Percentiles rank a stretch among this genome's conserved stretches.
These are phyloP conservation scores for Tipula vernalis DNA, from an alignment of 2,888 invertebrate genomes.

Conservation along the genomic window DNA sequence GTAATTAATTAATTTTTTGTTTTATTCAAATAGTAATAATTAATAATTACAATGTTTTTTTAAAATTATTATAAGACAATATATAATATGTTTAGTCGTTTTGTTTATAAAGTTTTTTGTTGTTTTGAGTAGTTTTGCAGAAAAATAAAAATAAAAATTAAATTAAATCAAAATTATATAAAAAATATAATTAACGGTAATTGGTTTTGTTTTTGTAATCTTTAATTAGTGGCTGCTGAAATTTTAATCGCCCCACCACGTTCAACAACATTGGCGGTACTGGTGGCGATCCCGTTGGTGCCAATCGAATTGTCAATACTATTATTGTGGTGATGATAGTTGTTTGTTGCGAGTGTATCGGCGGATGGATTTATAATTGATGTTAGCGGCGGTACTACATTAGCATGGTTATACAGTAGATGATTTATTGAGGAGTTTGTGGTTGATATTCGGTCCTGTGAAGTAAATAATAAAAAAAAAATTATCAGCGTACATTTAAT, in stretches of 20 bases:
- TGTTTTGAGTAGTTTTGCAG: not conserved
- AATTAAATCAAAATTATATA: not conserved
- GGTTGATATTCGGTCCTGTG: not conserved
- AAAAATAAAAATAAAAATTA: not conserved
- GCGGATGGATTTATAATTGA: not conserved
- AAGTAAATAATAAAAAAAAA: not conserved
- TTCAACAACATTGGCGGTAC: not conserved
- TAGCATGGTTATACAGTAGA: not conserved
- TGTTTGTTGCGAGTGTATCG: not conserved
- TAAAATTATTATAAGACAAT: not conserved
- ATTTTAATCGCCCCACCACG: not conserved
- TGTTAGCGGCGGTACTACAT: not conserved
- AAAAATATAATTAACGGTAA: not conserved
- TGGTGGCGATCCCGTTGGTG: not conserved
- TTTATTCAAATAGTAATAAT: not conserved
- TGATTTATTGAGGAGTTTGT: not conserved
- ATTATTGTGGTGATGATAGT: not conserved
- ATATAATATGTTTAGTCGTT: not conserved
- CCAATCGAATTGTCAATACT: not conserved
- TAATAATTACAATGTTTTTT: not conserved
- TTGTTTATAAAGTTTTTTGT: not conserved
- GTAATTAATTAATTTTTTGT: not conserved
- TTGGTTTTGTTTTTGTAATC: not conserved
- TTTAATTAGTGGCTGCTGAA: not conserved
- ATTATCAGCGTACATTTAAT: not conserved